phyloP scores from a whole-genome alignment of 2,113 vertebrate genomes.

The Willisornis vidua region DNA sequence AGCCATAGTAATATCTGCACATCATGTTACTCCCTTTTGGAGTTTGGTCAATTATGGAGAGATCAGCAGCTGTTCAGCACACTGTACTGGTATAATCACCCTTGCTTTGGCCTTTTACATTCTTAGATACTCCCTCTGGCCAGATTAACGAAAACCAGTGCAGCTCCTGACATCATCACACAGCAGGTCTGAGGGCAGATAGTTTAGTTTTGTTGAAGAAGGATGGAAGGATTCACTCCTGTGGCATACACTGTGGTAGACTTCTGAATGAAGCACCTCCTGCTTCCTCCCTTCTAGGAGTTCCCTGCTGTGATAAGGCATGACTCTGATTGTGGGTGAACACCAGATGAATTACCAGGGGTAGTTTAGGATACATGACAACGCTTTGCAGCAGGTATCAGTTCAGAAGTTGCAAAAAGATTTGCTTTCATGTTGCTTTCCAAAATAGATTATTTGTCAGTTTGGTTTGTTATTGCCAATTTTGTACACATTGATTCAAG shows the following conservation, averaged over 20 bases:
- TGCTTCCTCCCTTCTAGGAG: neutral
- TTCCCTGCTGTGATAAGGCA: neutral
- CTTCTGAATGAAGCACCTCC: neutral
- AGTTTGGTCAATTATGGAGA: conserved; percentile 37
- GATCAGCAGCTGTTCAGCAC: neutral
- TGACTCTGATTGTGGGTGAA: neutral
- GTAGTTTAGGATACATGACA: neutral
- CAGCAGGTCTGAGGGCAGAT: neutral
- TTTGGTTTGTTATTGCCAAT: neutral
- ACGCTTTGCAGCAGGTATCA: neutral
- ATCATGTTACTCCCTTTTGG: conserved; percentile 22
- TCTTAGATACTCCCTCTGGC: neutral
- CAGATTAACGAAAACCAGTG: neutral
- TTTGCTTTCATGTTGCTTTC: neutral
- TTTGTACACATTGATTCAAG: neutral
- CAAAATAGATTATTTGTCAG: neutral
- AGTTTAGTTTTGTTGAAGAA: neutral
- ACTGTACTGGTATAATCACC: neutral
- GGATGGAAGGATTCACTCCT: neutral
- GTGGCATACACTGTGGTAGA: neutral
- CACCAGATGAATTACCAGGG: neutral
- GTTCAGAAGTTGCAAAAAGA: neutral
- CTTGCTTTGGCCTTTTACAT: neutral
- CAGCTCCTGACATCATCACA: neutral
- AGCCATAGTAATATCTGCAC: conserved; percentile 16